Conservation (phyloP, 1,140 invertebrate genomes). For the Drosophila mayri region DNA sequence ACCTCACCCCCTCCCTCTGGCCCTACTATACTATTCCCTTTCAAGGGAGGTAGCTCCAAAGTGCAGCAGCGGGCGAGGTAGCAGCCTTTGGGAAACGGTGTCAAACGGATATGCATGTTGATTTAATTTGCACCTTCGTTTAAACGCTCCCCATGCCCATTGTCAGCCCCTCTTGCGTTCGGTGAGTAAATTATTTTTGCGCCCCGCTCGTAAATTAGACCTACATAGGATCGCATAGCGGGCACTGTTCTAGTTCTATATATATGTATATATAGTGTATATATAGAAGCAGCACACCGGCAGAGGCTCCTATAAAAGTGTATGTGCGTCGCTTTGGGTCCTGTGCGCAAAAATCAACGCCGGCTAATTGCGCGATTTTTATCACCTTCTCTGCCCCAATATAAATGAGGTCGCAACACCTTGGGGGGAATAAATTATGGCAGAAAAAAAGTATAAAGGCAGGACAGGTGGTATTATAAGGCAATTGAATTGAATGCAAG, state of each 20-base stretch:
- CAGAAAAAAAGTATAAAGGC: neutral
- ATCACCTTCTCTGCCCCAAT: constrained; percentile 45
- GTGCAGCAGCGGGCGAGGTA: neutral
- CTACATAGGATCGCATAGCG: constrained; percentile 47
- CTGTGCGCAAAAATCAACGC: constrained; percentile 79
- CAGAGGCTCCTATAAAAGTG: neutral
- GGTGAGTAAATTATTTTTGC: constrained; percentile 71
- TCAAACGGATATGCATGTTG: constrained; percentile 84
- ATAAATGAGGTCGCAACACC: constrained; percentile 65
- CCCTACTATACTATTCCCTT: constrained; percentile 32
- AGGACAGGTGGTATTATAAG: constrained; percentile 12
- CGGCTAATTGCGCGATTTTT: constrained; percentile 79
- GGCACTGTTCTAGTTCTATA: constrained; percentile 54
- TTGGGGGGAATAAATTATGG: constrained; percentile 39
- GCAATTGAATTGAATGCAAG: neutral
- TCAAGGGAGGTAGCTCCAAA: neutral
- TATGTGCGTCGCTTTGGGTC: constrained; percentile 38
- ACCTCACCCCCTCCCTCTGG: neutral
- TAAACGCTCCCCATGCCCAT: constrained; percentile 56
- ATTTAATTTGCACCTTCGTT: constrained; percentile 82
- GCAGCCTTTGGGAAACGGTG: constrained; percentile 68
- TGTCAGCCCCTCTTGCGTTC: constrained; percentile 37
- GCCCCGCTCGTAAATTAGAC: constrained; percentile 72
- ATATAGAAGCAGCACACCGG: neutral
- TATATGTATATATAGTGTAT: constrained; percentile 21